Percentiles rank a stretch among this genome's conserved stretches.
Evolutionary conservation across 2,888 invertebrate genomes (phyloP).

Genomic region (Scaptomyza flava): DNA sequence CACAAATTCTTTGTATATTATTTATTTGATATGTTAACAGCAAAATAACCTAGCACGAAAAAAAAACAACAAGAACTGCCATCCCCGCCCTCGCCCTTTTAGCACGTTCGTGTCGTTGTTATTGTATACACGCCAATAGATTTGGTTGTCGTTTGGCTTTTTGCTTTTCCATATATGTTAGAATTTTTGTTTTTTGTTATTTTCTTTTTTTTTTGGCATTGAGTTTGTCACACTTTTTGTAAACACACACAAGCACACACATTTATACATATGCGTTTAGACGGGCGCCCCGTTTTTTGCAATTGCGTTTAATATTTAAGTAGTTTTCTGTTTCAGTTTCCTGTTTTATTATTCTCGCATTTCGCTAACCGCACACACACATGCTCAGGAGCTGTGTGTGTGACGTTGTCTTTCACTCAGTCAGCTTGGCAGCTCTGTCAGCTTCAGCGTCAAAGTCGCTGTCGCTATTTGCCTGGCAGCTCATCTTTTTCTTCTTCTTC

Average conservation of each 20-base stretch:
- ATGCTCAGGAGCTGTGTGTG: conserved; percentile 8
- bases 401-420: conserved; percentile 36
- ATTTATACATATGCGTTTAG: conserved; percentile 3
- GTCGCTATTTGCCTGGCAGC: conserved; percentile 20
- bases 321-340: conserved; percentile 63
- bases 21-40: conserved; percentile 56
- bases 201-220: conserved; percentile 20
- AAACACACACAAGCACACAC: conserved; percentile 11
- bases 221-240: conserved; percentile 26
- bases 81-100: background rate
- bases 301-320: conserved; percentile 75
- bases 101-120: conserved; percentile 12
- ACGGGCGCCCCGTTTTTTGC: conserved; percentile 39
- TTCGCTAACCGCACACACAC: conserved; percentile 54
- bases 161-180: conserved; percentile 13
- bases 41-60: conserved; percentile 13
- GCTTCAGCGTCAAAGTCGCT: conserved; percentile 14
- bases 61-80: background rate
- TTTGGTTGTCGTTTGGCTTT: conserved; percentile 47
- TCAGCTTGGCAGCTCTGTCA: conserved; percentile 30
- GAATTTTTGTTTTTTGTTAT: conserved; percentile 2
- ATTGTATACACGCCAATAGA: conserved; percentile 28
- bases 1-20: conserved; percentile 33
- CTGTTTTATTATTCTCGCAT: conserved; percentile 63
- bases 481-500: conserved; percentile 2